phyloP scores from a whole-genome alignment of 2,113 vertebrate genomes.

The Podarcis raffonei region DNA sequence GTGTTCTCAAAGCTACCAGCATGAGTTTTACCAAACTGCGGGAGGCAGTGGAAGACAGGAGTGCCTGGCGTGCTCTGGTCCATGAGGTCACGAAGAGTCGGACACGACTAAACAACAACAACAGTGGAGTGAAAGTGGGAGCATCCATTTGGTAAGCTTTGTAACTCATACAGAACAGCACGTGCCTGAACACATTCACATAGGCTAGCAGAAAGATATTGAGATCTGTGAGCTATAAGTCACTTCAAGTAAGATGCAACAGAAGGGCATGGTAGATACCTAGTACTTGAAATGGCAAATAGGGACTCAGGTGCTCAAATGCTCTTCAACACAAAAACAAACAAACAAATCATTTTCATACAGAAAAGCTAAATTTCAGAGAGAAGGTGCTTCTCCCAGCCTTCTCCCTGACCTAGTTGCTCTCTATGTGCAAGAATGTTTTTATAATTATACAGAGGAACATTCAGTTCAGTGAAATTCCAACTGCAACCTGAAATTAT shows the following conservation, averaged over 20 bases:
- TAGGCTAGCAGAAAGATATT: neutral
- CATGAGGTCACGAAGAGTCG: too few species aligned
- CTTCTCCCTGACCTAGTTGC: neutral
- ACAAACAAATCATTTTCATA: neutral
- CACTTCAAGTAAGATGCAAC: too few species aligned
- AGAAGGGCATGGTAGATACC: too few species aligned
- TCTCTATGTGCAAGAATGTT: neutral
- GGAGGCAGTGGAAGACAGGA: too few species aligned
- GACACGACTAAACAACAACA: too few species aligned
- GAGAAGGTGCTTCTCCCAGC: neutral
- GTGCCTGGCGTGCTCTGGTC: too few species aligned
- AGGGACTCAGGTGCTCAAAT: neutral
- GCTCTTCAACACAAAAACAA: neutral
- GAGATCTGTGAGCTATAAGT: too few species aligned
- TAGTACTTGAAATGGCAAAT: neutral
- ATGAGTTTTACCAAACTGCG: too few species aligned
- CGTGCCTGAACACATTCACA: too few species aligned
- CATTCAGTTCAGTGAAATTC: neutral
- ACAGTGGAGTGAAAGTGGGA: neutral
- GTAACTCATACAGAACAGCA: too few species aligned
- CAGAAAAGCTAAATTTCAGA: neutral
- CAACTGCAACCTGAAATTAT: neutral
- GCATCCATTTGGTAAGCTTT: neutral
- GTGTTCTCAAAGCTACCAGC: too few species aligned
- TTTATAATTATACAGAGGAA: neutral